These are phyloP conservation scores for Apodemus speciosus DNA, from an alignment of 2,113 vertebrate genomes.

Conservation along the genomic window DNA sequence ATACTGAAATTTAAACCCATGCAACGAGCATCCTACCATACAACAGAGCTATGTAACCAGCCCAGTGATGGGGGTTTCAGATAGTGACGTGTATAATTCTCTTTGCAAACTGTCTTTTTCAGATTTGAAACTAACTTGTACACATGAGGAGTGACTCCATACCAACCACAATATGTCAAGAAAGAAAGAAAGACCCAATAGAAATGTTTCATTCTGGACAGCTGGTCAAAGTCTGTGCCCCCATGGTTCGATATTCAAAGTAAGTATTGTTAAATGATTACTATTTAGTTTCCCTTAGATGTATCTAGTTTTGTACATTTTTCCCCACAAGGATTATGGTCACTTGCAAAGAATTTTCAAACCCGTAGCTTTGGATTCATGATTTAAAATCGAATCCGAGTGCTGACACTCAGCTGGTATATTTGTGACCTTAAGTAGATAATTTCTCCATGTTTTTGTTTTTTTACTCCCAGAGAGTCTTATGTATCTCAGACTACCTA, in stretches of 20 bases:
- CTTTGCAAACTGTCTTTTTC: conserved; percentile 61
- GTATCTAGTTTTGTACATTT: background rate
- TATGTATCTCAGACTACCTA: no score
- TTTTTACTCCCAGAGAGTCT: background rate
- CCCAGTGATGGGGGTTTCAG: background rate
- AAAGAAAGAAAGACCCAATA: conserved; percentile 82
- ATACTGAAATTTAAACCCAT: background rate
- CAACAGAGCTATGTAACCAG: background rate
- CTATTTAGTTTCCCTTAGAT: conserved; percentile 34
- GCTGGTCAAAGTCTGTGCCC: conserved; percentile 93
- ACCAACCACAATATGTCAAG: conserved; percentile 74
- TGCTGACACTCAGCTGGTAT: background rate
- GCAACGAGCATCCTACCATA: background rate
- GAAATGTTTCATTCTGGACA: conserved; percentile 92
- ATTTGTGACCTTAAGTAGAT: background rate
- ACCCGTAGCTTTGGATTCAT: conserved; percentile 1
- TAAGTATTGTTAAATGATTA: conserved; percentile 83
- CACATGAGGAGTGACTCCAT: conserved; percentile 70
- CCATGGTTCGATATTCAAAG: conserved; percentile 99
- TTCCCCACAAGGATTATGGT: background rate
- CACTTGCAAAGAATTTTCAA: background rate
- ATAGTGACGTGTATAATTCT: background rate
- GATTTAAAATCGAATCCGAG: background rate
- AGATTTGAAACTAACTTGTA: conserved; percentile 65
- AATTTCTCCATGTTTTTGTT: background rate